phyloP scores from a whole-genome alignment of 2,888 invertebrate species.

The Esperia sulphurella region DNA sequence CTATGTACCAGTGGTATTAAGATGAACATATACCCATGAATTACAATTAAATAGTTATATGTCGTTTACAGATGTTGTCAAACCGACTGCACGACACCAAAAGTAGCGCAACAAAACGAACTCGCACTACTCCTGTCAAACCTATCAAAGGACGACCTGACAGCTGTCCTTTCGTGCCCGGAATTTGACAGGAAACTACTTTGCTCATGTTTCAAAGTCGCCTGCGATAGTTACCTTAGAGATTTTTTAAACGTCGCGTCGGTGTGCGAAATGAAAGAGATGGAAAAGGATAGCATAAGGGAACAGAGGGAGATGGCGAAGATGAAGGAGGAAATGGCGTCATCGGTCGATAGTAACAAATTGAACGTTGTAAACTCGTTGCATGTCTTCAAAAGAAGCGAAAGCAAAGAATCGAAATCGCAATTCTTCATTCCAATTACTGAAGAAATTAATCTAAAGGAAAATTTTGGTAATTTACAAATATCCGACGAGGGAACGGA shows the following conservation, averaged over 20 bases:
- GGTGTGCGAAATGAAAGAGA: constrained; percentile 53
- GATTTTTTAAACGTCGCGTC: constrained; percentile 54
- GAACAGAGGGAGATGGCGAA: constrained; percentile 42
- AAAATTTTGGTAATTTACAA: constrained; percentile 61
- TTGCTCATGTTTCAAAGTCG: constrained; percentile 67
- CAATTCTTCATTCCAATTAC: constrained; percentile 71
- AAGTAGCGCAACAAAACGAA: constrained; percentile 51
- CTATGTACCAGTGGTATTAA: too few species aligned
- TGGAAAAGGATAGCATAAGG: constrained; percentile 49
- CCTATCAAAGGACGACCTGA: constrained; percentile 54
- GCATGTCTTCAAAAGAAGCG: constrained; percentile 64
- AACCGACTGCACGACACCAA: constrained; percentile 40
- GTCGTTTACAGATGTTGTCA: constrained; percentile 60
- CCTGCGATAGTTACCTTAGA: constrained; percentile 68
- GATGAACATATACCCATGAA: too few species aligned
- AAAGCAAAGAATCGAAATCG: constrained; percentile 66
- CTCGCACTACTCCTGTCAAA: constrained; percentile 52
- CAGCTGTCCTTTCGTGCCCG: constrained; percentile 63
- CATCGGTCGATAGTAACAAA: constrained; percentile 66
- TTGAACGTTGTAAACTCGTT: constrained; percentile 59
- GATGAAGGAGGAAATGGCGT: constrained; percentile 50
- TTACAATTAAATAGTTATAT: too few species aligned
- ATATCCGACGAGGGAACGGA: constrained; percentile 60
- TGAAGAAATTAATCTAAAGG: constrained; percentile 47
- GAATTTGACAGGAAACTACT: constrained; percentile 75